phyloP scores from a whole-genome alignment of 2,113 vertebrate species.

The Rafetus swinhoei region DNA sequence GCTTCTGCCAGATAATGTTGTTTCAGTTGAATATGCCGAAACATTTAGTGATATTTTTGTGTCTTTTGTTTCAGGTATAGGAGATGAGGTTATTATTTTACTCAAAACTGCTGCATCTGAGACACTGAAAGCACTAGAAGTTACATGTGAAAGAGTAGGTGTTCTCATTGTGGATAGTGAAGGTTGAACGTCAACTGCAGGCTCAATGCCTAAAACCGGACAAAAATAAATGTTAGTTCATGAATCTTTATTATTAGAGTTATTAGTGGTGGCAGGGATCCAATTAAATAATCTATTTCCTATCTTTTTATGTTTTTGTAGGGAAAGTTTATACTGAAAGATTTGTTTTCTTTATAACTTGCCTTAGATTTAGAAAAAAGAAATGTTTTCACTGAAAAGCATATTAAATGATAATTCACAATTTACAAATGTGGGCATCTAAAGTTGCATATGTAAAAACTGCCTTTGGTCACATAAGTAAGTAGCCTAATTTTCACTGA shows the following conservation, averaged over 20 bases:
- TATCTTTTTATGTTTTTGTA: neutral
- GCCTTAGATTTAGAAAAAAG: neutral
- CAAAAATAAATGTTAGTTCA: conserved; percentile 24
- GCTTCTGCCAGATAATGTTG: neutral
- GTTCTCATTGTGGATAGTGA: conserved; percentile 10
- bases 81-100: neutral
- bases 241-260: neutral
- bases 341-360: neutral
- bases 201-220: conserved; percentile 85
- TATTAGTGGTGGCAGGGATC: neutral
- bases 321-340: neutral
- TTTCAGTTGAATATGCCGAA: conserved; percentile 26
- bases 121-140: neutral
- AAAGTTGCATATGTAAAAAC: neutral
- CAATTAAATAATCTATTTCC: neutral
- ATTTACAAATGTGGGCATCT: neutral
- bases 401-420: neutral
- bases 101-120: neutral
- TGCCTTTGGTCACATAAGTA: neutral
- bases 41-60: neutral
- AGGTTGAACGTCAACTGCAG: conserved; percentile 51
- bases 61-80: neutral
- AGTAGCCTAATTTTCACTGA: neutral
- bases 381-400: neutral
- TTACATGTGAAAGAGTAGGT: neutral